Conservation (phyloP, 2,797 vertebrate genomes). For the Etheostoma nigrum region DNA sequence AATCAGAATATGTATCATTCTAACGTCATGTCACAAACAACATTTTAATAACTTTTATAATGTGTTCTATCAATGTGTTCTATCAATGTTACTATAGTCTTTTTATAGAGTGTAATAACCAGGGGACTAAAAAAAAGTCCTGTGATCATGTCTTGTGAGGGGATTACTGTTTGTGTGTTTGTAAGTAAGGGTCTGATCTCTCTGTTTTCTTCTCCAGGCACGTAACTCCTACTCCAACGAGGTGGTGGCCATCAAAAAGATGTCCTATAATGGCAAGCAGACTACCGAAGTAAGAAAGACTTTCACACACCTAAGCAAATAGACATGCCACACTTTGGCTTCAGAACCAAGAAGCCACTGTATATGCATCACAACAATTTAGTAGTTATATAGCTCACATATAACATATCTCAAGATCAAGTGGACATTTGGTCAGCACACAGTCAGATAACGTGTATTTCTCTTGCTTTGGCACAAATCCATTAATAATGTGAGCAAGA, state of each 20-base stretch:
- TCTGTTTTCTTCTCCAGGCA: constrained; percentile 83
- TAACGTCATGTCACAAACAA: background rate
- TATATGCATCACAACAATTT: background rate
- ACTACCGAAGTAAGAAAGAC: constrained; percentile 90
- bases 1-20: background rate
- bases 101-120: constrained; percentile 4
- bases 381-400: background rate
- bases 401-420: background rate
- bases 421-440: background rate
- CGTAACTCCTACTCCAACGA: constrained; percentile 96
- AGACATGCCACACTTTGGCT: background rate
- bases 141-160: constrained; percentile 11
- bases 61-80: background rate
- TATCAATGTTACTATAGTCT: background rate
- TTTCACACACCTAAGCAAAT: background rate
- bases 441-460: background rate
- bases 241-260: constrained; percentile 99
- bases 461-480: background rate
- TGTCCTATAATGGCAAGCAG: constrained; percentile 99
- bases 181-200: background rate
- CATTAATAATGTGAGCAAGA: background rate
- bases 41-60: background rate
- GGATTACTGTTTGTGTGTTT: constrained; percentile 7
- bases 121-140: background rate
- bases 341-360: background rate